Percentiles rank a stretch among this genome's conserved stretches.
phyloP scores from a whole-genome alignment of 1,140 invertebrate species.

The Eciton burchellii region DNA sequence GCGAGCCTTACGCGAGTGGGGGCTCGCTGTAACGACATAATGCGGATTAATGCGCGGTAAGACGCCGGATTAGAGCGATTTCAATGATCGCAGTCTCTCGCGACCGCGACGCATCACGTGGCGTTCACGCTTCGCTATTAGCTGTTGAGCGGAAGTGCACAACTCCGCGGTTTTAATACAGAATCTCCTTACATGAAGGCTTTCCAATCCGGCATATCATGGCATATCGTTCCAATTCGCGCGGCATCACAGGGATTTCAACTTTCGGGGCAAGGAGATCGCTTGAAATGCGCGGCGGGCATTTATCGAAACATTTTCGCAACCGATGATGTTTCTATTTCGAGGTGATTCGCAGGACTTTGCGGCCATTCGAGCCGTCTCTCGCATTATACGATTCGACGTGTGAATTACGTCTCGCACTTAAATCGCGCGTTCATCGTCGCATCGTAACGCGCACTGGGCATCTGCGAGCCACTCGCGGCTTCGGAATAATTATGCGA shows the following conservation, averaged over 20 bases:
- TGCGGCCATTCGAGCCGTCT: not conserved
- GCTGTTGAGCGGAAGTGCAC: not conserved
- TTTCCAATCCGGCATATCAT: too few relatives aligned
- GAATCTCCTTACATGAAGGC: too few relatives aligned
- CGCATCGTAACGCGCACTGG: not conserved
- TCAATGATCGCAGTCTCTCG: not conserved
- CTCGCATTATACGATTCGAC: constrained; percentile 6
- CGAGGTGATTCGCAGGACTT: not conserved
- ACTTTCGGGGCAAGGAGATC: too few relatives aligned
- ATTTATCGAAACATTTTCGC: not conserved
- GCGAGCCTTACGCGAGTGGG: constrained; percentile 38
- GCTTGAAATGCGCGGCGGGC: not conserved
- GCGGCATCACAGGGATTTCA: too few relatives aligned
- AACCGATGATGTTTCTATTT: not conserved
- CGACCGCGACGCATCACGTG: not conserved
- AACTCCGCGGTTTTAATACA: not conserved
- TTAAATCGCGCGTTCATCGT: not conserved
- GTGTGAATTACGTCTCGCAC: not conserved
- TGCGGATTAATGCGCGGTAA: constrained; percentile 51
- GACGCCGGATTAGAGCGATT: constrained; percentile 8
- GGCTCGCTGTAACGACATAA: constrained; percentile 61
- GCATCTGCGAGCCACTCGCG: not conserved
- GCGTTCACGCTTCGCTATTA: too few relatives aligned
- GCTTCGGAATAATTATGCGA: constrained; percentile 35
- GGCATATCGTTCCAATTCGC: too few relatives aligned